These are phyloP conservation scores for Callipepla californica DNA, from an alignment of 2,113 vertebrate genomes.

Conservation along the genomic window DNA sequence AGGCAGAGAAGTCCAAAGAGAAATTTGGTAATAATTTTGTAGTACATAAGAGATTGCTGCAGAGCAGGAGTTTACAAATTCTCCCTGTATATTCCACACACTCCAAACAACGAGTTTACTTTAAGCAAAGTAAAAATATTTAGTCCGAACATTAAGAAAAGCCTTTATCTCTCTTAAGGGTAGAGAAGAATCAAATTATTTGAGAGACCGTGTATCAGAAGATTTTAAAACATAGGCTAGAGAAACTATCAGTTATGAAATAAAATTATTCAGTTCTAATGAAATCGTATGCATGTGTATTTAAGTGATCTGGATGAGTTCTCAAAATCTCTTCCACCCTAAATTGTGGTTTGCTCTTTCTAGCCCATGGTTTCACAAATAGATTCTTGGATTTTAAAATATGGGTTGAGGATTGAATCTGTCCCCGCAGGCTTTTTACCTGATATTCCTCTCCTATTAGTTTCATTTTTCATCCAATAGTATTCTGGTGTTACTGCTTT, in stretches of 20 bases:
- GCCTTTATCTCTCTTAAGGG: not conserved
- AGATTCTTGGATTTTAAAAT: not conserved
- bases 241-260: not conserved
- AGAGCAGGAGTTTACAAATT: not conserved
- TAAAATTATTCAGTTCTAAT: not conserved
- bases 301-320: not conserved
- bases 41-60: not conserved
- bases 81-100: not conserved
- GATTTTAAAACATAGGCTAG: not conserved
- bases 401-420: not conserved
- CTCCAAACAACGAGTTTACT: not conserved
- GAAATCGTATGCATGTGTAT: not conserved
- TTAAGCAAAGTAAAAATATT: not conserved
- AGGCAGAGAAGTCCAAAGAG: not conserved
- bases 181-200: not conserved
- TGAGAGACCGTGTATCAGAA: not conserved
- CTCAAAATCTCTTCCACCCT: not conserved
- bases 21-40: not conserved
- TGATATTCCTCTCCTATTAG: not conserved
- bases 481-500: not conserved
- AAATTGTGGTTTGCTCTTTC: not conserved
- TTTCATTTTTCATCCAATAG: not conserved
- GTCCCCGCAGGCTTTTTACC: not conserved
- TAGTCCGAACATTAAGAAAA: not conserved
- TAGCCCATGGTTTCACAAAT: not conserved